Evolutionary conservation across 2,888 invertebrate genomes (phyloP), one percentile per base, ranked within the genome.

Genomic region (Hydropsyche betteni): DNA sequence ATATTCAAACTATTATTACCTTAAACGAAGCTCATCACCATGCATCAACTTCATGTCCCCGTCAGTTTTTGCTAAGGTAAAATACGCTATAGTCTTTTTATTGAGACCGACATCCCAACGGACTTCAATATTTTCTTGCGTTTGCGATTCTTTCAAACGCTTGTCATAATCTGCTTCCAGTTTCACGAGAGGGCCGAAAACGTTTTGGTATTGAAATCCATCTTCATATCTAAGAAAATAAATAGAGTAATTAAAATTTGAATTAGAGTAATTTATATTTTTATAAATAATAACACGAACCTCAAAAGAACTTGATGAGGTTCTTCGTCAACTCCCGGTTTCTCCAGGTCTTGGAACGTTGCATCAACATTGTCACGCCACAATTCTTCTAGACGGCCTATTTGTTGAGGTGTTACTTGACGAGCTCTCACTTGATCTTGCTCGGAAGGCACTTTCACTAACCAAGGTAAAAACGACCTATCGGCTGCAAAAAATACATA

Each of bases 21-120:
- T 92, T 80, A 99, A 87, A 81, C 97, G 89, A 74, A 99, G 85
- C 84, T 99, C 99, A 87, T 99, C 99, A 6, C 99, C 99, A 83
- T 98, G 98, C 98, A 99, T 99, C 74, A 99, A 86, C 83, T 98
- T 97, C 96, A 99, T 98, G 82, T 98, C 99, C 76, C 98, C 98
- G 82, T 98, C 97, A 2, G 98, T 97, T 86, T 98, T 98, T 3
- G 98, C 97, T 73, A 99, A 88, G 73, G 96, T 96, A 83, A 99
- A 99, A 84, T 97, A 99, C 0, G 99, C 99, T 75, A 98, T 97
- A 0, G 95, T 95, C 84, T 99, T 98, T 86, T 99, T 99, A 83
- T 99, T 99, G 34, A 99, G 89, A 0, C 99, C 99, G 8, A 98
- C 94, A 82, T 99, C 99, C 99, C 99, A 99, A 73, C 99, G 92